Evolutionary conservation across 2,797 vertebrate genomes (phyloP).

Genomic region (Zalophus californianus): DNA sequence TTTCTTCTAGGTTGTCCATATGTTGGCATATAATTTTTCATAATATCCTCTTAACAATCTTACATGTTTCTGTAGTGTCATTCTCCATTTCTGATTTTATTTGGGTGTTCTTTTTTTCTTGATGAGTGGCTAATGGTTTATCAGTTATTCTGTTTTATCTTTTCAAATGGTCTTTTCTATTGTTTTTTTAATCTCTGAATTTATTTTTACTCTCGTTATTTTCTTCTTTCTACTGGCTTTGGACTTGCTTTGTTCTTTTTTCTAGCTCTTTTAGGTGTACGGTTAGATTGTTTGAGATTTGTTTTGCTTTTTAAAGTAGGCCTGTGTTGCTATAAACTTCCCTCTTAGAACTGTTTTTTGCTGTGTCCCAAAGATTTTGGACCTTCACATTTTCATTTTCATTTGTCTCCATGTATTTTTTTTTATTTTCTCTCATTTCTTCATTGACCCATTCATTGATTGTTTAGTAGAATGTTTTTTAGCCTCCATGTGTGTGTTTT

Average conservation of each 20-base stretch:
- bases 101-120: neutral
- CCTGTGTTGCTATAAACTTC: neutral
- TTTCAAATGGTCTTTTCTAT: neutral
- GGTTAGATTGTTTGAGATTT: neutral
- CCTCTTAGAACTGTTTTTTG: neutral
- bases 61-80: neutral
- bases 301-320: neutral
- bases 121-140: neutral
- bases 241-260: neutral
- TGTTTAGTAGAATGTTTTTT: neutral
- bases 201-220: neutral
- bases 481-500: neutral
- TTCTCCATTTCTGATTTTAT: neutral
- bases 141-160: neutral
- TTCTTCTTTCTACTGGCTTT: neutral
- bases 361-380: neutral
- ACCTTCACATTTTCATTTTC: neutral
- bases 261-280: neutral
- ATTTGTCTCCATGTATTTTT: neutral
- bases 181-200: neutral
- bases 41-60: neutral
- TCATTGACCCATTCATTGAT: neutral
- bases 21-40: neutral
- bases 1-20: neutral
- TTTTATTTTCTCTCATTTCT: neutral